A percentile compares a stretch with the other conserved stretches of the same genome.
Evolutionary conservation across 1,140 invertebrate genomes (phyloP).

Genomic region (Penaeus indicus): DNA sequence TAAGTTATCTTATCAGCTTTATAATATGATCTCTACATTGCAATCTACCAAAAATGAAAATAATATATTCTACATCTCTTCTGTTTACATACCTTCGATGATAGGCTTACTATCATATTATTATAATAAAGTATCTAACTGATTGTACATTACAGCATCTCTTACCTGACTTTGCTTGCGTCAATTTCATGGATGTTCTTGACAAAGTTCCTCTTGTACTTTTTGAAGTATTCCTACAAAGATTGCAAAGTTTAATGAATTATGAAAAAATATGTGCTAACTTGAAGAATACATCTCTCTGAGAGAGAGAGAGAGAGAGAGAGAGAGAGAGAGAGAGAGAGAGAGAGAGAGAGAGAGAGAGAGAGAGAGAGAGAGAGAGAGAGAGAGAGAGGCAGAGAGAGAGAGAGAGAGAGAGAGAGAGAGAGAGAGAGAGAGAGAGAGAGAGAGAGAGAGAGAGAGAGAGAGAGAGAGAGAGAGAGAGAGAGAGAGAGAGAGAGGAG

Average conservation of each 20-base stretch:
- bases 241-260: neutral
- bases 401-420: no score
- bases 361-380: no score
- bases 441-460: no score
- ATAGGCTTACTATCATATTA: neutral
- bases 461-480: no score
- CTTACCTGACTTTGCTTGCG: slow-evolving; percentile 57
- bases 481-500: no score
- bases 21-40: neutral
- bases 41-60: neutral
- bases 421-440: no score
- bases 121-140: neutral
- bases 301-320: neutral
- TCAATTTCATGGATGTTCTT: slow-evolving; percentile 54
- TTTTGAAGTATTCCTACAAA: slow-evolving; percentile 64
- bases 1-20: no score
- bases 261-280: no score
- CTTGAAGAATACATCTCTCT: no score
- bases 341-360: no score
- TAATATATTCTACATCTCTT: neutral
- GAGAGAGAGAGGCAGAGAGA: no score
- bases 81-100: neutral
- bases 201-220: slow-evolving; percentile 63
- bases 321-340: no score
- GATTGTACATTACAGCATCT: neutral